These are phyloP conservation scores for Thalassaphorura encarpata DNA, from an alignment of 1,140 invertebrate genomes.

Conservation along the genomic window DNA sequence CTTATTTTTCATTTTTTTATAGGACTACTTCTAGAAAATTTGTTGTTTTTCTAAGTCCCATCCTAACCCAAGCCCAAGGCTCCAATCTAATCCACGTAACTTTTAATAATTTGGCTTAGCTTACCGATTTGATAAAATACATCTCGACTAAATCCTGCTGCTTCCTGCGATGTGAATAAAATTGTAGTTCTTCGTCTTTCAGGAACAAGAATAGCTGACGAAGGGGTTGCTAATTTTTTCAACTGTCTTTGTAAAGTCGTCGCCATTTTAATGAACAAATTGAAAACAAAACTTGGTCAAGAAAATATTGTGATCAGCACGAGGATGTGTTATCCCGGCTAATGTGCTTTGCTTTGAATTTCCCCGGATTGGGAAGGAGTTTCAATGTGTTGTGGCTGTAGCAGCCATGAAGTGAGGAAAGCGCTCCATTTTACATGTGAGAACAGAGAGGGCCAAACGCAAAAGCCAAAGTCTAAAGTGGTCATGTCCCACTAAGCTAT, in stretches of 20 bases:
- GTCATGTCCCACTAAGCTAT: not conserved
- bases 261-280: conserved; percentile 17
- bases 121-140: conserved; percentile 74
- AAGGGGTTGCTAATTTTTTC: conserved; percentile 63
- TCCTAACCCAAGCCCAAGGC: too few species aligned
- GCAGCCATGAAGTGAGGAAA: not conserved
- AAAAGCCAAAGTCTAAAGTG: not conserved
- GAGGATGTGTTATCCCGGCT: too few species aligned
- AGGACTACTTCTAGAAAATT: too few species aligned
- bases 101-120: conserved; percentile 15
- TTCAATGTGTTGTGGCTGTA: not conserved
- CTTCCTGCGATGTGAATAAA: conserved; percentile 78
- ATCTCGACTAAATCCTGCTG: conserved; percentile 67
- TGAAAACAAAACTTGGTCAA: not conserved
- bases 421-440: too few species aligned
- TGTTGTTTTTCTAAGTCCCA: not conserved
- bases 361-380: not conserved
- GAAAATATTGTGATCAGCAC: too few species aligned
- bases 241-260: conserved; percentile 48
- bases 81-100: not conserved
- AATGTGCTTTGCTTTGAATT: not conserved
- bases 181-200: conserved; percentile 62
- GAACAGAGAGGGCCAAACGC: too few species aligned
- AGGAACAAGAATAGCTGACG: conserved; percentile 57
- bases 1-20: not conserved